These are phyloP conservation scores for Lepidocyrtinus sp. DNA, from an alignment of 2,888 invertebrate species.

Conservation along the genomic window DNA sequence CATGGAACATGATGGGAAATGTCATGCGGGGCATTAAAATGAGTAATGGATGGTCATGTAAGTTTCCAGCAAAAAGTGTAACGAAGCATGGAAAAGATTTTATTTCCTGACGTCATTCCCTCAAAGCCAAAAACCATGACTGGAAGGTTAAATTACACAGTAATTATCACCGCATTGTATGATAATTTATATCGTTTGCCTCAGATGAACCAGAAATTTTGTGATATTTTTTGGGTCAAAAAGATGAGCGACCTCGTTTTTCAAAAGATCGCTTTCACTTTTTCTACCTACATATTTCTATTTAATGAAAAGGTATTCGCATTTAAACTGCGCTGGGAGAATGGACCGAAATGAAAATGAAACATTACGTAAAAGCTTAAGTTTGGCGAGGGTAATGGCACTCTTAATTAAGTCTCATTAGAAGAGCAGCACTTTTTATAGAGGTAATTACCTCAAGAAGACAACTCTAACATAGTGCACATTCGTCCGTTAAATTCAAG, in stretches of 20 bases:
- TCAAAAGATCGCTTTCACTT: too few species aligned
- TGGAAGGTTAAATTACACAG: background rate
- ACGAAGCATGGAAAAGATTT: too few species aligned
- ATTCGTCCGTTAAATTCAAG: background rate
- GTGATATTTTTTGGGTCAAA: background rate
- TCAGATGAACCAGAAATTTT: background rate
- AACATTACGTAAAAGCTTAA: background rate
- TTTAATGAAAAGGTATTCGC: too few species aligned
- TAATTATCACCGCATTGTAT: constrained; percentile 3
- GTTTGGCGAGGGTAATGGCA: background rate
- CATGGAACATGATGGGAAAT: background rate
- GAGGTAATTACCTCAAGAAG: background rate
- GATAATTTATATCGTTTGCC: background rate
- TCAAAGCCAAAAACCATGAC: too few species aligned
- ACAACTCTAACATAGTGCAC: background rate
- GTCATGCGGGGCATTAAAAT: constrained; percentile 1
- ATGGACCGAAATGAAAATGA: constrained; percentile 1
- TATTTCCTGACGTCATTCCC: too few species aligned
- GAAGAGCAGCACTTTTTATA: background rate
- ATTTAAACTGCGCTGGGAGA: too few species aligned
- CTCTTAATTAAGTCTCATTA: constrained; percentile 14
- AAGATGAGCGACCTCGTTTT: background rate
- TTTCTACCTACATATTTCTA: too few species aligned
- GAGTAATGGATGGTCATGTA: background rate
- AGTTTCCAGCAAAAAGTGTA: background rate